Base-by-base conservation (phyloP, 2,113 vertebrate genomes). In the Saccopteryx bilineata region DNA sequence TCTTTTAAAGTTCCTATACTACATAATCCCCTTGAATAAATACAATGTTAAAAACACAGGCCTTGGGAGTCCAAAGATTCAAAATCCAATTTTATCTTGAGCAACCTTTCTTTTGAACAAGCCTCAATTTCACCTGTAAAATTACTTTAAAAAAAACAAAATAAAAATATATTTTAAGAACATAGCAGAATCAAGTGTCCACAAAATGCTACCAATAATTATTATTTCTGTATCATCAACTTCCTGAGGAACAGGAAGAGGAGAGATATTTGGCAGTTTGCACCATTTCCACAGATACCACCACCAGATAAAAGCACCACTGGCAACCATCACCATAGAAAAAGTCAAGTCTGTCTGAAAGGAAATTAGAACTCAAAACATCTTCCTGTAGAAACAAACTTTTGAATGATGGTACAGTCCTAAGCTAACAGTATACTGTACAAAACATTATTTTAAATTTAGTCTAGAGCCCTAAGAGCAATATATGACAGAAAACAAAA, bases 401-500 rank as follows among this genome's bases (percentile, higher is more conserved):
- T 85, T 33, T 72, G 66, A 65, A 84, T 83, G 48, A 74, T 24
- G 3, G 50, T 65, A 94, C 1, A 92, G 31, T 78, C 31, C 48
- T 79, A 93, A 3, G 46, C 28, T 68, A 61, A 87, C 46, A 76
- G 87, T 65, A 80, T 7, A 66, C 31, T 39, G 39, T 39, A 89
- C 94, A 82, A 52, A 26, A 78, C 14, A 96, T 75, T 82, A 93
- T 23, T 65, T 92, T 76, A 92, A 83, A 96, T 94, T 86, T 74
- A 93, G 50, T 87, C 26, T 61, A 52, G 2, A 63, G 19, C 19
- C 28, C 48, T 93, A 71, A 12, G 12, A 87, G 80, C 46, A 89
- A 93, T 5, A 87, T 0, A 81, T 4, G 17, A 89, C 28, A 17
- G 1, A 93, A 95, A 91, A 90, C 12, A 91, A 87, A 91, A 72